Evolutionary conservation across 2,113 vertebrate genomes (phyloP), one percentile per base, ranked within the genome.

Genomic region (Reinhardtius hippoglossoides): DNA sequence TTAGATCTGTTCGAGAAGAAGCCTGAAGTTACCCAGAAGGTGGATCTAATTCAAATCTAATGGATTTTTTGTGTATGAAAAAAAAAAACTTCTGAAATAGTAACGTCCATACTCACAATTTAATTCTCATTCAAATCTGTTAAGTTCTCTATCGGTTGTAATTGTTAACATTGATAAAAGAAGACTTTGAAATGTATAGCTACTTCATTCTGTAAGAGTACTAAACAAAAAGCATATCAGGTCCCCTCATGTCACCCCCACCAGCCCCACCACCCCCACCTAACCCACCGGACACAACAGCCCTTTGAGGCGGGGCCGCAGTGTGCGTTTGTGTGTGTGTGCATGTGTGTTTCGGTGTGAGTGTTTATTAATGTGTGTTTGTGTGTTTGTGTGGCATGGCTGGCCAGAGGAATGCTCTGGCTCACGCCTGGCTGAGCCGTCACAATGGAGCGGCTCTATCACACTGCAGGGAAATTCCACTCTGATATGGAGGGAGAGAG

Each of bases 401-500:
- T 86, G 87, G 89, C 76, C 91, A 88, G 87, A 93, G 92, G 93
- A 95, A 94, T 92, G 88, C 81, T 76, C 84, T 81, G 81, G 80
- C 76, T 84, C 89, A 94, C 87, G 92, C 89, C 93, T 94, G 92
- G 93, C 93, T 93, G 94, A 89, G 81, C 90, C 86, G 87, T 92
- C 93, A 94, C 92, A 95, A 95, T 93, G 91, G 91, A 89, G 80
- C 86, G 76, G 91, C 91, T 91, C 92, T 94, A 89, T 93, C 89
- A 92, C 88, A 93, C 85, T 92, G 92, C 84, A 88, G 93, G 91
- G 93, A 93, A 95, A 94, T 94, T 94, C 94, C 94, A 86, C 88
- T 80, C 78, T 80, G 84, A 91, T 92, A 86, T 60, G 46, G 75
- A 88, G 81, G 66, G 80, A 63, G 37, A 62, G 63, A 63, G 57